These are phyloP conservation scores for Pseudomyrmex gracilis DNA, from an alignment of 1,140 invertebrate genomes.

Conservation along the genomic window DNA sequence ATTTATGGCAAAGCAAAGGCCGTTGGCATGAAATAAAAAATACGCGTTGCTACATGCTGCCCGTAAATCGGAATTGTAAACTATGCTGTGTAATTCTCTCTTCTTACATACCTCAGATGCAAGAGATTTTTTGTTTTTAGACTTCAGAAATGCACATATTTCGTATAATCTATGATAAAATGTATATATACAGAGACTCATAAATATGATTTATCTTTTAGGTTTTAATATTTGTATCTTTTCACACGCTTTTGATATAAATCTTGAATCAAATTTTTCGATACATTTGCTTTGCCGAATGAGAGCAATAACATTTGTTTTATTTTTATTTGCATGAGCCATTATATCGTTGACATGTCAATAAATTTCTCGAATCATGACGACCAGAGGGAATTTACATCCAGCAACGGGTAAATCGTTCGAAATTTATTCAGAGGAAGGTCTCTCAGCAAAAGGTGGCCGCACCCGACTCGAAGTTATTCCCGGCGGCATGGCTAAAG, in stretches of 20 bases:
- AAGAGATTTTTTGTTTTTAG: background rate
- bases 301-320: background rate
- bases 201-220: background rate
- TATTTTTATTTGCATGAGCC: conserved; percentile 20
- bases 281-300: background rate
- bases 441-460: conserved; percentile 29
- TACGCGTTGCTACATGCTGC: conserved; percentile 16
- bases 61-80: conserved; percentile 51
- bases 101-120: background rate
- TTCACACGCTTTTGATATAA: background rate
- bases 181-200: background rate
- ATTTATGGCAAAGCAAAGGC: background rate
- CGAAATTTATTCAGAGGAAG: conserved; percentile 65
- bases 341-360: conserved; percentile 31
- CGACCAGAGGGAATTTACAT: conserved; percentile 46
- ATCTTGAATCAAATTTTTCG: conserved; percentile 4
- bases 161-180: background rate
- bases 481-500: conserved; percentile 58
- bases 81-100: background rate
- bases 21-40: conserved; percentile 20
- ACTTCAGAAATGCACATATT: background rate
- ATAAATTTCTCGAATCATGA: conserved; percentile 49
- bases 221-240: background rate
- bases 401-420: conserved; percentile 48
- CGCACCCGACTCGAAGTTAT: conserved; percentile 64